These are phyloP conservation scores for Siderastrea radians DNA, from an alignment of 92 coral and sea anemone genomes.

Conservation along the genomic window DNA sequence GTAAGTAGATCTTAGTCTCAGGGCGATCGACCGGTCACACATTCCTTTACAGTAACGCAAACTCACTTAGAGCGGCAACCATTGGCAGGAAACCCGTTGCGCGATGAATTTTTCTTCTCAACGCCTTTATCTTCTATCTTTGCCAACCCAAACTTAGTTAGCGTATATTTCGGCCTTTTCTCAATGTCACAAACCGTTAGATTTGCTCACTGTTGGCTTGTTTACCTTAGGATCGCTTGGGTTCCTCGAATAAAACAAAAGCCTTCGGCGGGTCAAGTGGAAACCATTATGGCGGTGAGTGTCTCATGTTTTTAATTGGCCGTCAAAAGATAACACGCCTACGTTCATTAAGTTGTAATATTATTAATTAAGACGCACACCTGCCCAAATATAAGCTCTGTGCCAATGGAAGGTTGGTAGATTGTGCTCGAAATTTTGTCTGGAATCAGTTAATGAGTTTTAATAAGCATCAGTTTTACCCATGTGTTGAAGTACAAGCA, in stretches of 20 bases:
- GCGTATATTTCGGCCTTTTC: neutral
- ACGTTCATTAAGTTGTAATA: neutral
- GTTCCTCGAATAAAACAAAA: conserved; percentile 56
- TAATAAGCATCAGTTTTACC: too few relatives aligned
- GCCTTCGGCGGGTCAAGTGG: conserved; percentile 43
- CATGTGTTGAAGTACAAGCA: too few relatives aligned
- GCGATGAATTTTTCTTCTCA: neutral
- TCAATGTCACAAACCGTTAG: neutral
- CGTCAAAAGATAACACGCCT: neutral
- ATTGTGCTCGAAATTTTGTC: neutral
- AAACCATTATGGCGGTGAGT: conserved; percentile 48
- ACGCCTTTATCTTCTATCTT: neutral
- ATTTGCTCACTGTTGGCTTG: neutral
- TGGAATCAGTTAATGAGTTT: neutral
- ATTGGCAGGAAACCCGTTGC: neutral
- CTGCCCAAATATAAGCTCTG: neutral
- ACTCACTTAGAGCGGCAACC: neutral
- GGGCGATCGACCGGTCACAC: conserved; percentile 2
- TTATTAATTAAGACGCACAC: neutral
- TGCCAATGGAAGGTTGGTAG: neutral
- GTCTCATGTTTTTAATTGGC: neutral
- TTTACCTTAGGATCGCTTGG: conserved; percentile 64
- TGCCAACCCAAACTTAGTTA: neutral
- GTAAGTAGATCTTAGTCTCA: conserved; percentile 45
- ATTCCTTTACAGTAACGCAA: conserved; percentile 36